A percentile compares a stretch with the other conserved stretches of the same genome.
Conservation (phyloP, 2,797 vertebrate genomes). For the Mus spretus region DNA sequence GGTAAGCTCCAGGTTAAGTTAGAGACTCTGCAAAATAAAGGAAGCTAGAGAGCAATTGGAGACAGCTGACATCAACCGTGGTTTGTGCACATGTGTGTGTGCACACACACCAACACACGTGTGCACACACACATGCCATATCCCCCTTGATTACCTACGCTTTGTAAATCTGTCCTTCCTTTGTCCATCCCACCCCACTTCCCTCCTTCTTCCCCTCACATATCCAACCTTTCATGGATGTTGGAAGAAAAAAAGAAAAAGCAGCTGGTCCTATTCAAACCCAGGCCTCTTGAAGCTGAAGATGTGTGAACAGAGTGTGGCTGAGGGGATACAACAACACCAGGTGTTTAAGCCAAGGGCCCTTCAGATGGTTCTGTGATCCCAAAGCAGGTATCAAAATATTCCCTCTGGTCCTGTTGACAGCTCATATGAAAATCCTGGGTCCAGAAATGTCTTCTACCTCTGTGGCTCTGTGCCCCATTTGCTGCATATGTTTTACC, state of each 20-base stretch:
- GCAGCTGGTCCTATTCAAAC: constrained; percentile 30
- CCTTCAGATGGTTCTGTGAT: background rate
- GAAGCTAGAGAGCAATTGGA: background rate
- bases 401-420: background rate
- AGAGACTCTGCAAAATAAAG: background rate
- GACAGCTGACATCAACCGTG: background rate
- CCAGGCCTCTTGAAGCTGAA: background rate
- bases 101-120: background rate
- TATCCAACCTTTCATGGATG: background rate
- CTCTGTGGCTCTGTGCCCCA: background rate
- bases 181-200: background rate
- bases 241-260: constrained; percentile 33
- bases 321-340: too few relatives aligned
- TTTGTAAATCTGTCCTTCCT: background rate
- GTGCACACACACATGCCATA: background rate
- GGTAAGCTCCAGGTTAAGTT: background rate
- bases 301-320: background rate
- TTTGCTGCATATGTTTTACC: rapidly evolving
- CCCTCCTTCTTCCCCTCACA: background rate
- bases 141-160: background rate
- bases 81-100: background rate
- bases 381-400: background rate
- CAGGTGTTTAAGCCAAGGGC: background rate
- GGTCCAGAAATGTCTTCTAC: background rate
- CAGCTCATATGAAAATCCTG: background rate